Conservation (phyloP, 2,888 invertebrate species). For the Drosophila histrio region DNA sequence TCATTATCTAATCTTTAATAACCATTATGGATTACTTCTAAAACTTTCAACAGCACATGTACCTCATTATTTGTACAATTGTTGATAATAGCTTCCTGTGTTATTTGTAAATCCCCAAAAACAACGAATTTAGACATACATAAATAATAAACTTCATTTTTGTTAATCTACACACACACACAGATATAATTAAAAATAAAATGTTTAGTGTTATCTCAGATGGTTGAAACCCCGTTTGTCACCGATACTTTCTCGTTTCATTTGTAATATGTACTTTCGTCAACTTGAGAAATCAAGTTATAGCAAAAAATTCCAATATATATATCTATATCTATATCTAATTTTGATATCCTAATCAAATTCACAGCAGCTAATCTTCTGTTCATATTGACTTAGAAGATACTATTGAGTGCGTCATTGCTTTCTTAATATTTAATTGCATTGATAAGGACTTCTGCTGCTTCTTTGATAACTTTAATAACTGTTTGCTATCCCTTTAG, state of each 20-base stretch:
- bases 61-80: slow-evolving; percentile 25
- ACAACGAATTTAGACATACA: neutral
- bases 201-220: slow-evolving; percentile 11
- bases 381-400: neutral
- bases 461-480: no score
- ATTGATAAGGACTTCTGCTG: no score
- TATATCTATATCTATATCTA: no score
- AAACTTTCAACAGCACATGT: neutral
- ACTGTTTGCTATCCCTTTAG: no score
- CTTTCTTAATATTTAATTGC: no score
- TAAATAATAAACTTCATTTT: neutral
- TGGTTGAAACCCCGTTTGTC: slow-evolving; percentile 39
- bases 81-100: slow-evolving; percentile 43
- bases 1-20: slow-evolving; percentile 33
- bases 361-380: neutral
- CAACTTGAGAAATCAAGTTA: slow-evolving; percentile 4
- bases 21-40: slow-evolving; percentile 17
- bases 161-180: slow-evolving; percentile 1
- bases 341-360: slow-evolving; percentile 26
- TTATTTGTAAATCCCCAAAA: slow-evolving; percentile 41
- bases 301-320: neutral
- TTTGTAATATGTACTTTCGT: slow-evolving; percentile 16
- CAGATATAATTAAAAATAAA: slow-evolving; percentile 11
- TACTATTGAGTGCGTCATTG: neutral
- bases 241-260: slow-evolving; percentile 13